Evolutionary conservation across 2,888 invertebrate species (phyloP), one percentile per base, ranked within the genome.

Genomic region (Cyclophora albipunctata): DNA sequence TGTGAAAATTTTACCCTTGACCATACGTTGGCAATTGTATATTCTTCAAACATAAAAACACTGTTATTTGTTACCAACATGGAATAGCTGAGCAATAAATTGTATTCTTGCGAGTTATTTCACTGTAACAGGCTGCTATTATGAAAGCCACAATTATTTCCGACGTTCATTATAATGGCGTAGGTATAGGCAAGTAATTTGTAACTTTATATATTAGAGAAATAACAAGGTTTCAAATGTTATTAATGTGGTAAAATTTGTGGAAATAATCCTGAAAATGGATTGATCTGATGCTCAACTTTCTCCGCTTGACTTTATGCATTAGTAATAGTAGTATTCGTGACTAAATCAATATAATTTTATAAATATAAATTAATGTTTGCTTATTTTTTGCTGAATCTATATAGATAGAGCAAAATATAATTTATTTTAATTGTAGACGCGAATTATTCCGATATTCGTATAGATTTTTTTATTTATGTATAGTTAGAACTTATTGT

Each of bases 271-370:
- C 58, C 66, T 64, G 60, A 62, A 63, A 65, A 66, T n/a, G 37
- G 45, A 55, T 45, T 55, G 73, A 73, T 84, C 85, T 84, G 79
- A 87, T 87, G 86, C 86, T 87, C 86, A 87, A 86, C 67, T 69
- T 75, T 75, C 64, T 79, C 67, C 73, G 85, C 85, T 84, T 85
- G 71, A 71, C 66, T 37, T 71, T 69, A 69, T 66, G 62, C 60
- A 71, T 69, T 76, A 72, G 66, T 69, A 69, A 61, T 71, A 66
- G 77, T 79, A 73, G 75, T 72, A 56, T 63, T 68, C 68, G 62
- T 69, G 68, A 63, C 58, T 51, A 48, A 53, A 62, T 59, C 58
- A 58, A 65, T 70, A 60, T 72, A 66, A 52, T 46, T 51, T 49
- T 49, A 43, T 50, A 49, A 50, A 64, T 70, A 64, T 66, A 67